Evolutionary conservation across 2,888 invertebrate species (phyloP), one percentile per base, ranked within the genome.

Genomic region (Drosophila formosana): DNA sequence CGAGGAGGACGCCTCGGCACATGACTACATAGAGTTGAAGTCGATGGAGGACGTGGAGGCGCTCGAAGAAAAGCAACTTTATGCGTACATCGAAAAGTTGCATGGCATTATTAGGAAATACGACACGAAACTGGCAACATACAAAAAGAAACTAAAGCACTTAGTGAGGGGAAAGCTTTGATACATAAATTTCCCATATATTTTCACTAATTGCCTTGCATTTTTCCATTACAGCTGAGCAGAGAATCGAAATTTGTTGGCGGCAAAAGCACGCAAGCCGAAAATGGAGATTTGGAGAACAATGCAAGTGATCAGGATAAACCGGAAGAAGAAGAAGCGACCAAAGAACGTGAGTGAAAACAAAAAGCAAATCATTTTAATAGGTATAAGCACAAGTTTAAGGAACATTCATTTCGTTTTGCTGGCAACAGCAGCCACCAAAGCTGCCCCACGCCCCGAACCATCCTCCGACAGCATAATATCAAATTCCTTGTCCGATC

Each of bases 391-490:
- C 47, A 53, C 13, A 65, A 41, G 25, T 28, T 39, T 56, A 34
- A 51, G 28, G 0, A 9, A 3, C 25, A 3, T 23, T 75, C 50
- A 89, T 37, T 71, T 75, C 3, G 67, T 55, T 80, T 80, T 82
- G 65, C 85, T 85, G 34, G 97, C 97, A 25, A 98, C 98, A 4
- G 98, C 98, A 11, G 98, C 98, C 4, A 98, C 98, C 62, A 98
- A 93, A 55, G 98, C 98, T 51, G 98, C 98, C 32, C 98, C 98
- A 82, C 97, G 95, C 13, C 98, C 98, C 88, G 98, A 98, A 52
- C 98, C 98, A 91, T 98, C 98, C 91, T 98, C 97, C 0, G 98
- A 98, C 60, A 98, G 93, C 97, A 98, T 98, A 82, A 98, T 93
- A 92, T 97, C 96, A 92, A 97, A 98, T 95, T 97, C 94, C 78